Evolutionary conservation across 2,888 invertebrate genomes (phyloP), one percentile per base, ranked within the genome.

Genomic region (Busseola fusca): DNA sequence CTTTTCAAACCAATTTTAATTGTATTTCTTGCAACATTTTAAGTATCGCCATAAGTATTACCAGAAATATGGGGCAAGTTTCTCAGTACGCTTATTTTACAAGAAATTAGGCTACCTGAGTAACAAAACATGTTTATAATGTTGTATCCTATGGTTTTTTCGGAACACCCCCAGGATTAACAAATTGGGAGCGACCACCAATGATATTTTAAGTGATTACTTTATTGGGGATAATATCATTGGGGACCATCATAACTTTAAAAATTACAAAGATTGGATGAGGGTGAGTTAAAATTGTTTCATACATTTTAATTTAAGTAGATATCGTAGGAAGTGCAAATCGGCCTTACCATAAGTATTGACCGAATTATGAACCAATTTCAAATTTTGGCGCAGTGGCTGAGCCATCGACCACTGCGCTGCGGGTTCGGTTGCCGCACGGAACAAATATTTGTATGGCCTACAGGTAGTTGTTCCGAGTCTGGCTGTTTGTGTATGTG

Each of bases 1-100:
- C 45, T 48, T 77, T 77, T 34, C 37, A 77, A 77, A 57, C 25
- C 12, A 48, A 69, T 68, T 69, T 70, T 21, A 54, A 21, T 45
- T 50, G 9, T 69, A 52, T 30, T 68, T 69, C n/a, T n/a, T 68
- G 7, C 18, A 42, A 25, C 42, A 42, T 42, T 52, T 52, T 34
- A 10, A 21, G 4, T 10, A 34, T 72, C 12, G n/a, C n/a, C n/a
- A n/a, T n/a, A n/a, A n/a, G n/a, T n/a, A 34, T 34, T 40, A 27
- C 14, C 34, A 42, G 16, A 50, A 75, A 42, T 7, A 65, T 71
- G 74, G 18, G 14, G 9, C 6, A 42, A 50, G 3, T 75, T 14
- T 52, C 5, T 34, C 12, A 34, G 1, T 21, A 2, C 14, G 18
- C 9, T 42, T 14, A 25, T 76, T n/a, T 52, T 27, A 18, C 34